Base-by-base conservation (phyloP, 2,113 vertebrate genomes). In the Mormyrus iriodes region DNA sequence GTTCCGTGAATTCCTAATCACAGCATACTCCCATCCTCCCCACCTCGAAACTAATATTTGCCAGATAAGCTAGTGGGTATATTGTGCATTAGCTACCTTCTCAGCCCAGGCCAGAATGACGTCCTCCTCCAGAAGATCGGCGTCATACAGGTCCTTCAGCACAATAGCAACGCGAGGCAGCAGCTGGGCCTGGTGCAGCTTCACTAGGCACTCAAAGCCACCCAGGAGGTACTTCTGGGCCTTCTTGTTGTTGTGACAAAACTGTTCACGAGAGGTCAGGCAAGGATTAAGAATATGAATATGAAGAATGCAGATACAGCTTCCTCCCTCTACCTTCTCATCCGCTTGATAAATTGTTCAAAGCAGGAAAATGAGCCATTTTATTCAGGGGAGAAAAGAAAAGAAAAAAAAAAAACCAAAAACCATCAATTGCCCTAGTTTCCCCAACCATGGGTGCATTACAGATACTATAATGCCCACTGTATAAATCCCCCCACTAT, bases 211-310 rank as follows among this genome's bases (percentile, higher is more conserved):
- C 94, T 99, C 98, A 8, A 99, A 96, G 1, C 98, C 98, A 86
- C 98, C 97, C 91, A 99, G 92, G 88, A 99, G 96, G 91, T 99
- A 99, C 92, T 97, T 96, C 91, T 99, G 98, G 92, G 98, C 98
- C 90, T 98, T 99, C 93, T 99, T 99, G 94, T 99, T 99, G 93
- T 98, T 98, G 95, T 98, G 97, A 94, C 98, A 99, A 94, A 99
- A 99, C 98, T 99, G 91, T 27, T 13, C 58, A 76, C 49, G 58
- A 42, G 73, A 24, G 49, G 69, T 35, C 49, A 83, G 19, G 51
- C 46, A 88, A 35, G 17, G 31, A 31, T 42, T 86, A 85, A 89
- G 53, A 48, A 17, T 82, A 46, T 19, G 91, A 90, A n/a, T 31
- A 42, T 73, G 53, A 24, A n/a, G n/a, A 1, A 52, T 13, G 17